Conservation (phyloP, 2,888 invertebrate genomes). For the Nemotelus pantherinus region DNA sequence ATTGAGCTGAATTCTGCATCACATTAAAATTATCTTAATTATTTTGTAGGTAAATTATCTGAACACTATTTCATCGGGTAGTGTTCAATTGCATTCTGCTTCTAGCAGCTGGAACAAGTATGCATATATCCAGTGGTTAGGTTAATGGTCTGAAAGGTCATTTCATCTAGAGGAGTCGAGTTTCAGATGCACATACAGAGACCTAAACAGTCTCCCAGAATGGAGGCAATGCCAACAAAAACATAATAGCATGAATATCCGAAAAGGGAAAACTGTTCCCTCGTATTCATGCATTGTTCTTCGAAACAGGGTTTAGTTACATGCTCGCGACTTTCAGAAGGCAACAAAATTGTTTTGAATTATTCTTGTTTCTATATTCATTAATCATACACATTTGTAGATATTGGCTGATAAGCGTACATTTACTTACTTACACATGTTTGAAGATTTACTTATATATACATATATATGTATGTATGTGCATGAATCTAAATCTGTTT, state of each 20-base stretch:
- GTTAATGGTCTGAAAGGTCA: conserved; percentile 40
- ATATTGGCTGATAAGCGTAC: no score
- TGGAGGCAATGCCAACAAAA: not conserved
- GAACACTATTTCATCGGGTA: not conserved
- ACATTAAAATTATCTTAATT: no score
- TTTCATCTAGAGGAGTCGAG: conserved; percentile 28
- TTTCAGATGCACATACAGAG: not conserved
- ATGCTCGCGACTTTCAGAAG: conserved; percentile 7
- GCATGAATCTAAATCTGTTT: no score
- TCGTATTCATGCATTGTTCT: conserved; percentile 9
- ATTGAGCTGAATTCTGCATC: no score
- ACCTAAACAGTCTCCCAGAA: not conserved
- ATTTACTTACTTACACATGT: no score
- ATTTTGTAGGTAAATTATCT: not conserved
- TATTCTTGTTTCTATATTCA: no score
- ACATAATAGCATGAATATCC: conserved; percentile 1
- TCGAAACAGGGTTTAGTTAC: not conserved
- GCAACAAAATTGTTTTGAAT: conserved; percentile 5
- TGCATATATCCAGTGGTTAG: conserved; percentile 16
- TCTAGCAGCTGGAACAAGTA: conserved; percentile 18
- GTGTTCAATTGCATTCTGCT: not conserved
- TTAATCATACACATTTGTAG: no score
- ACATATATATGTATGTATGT: no score
- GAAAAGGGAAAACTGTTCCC: conserved; percentile 10
- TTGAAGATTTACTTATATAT: no score